phyloP scores from a whole-genome alignment of 2,888 invertebrate species.

The Psococerastis gibbosa region DNA sequence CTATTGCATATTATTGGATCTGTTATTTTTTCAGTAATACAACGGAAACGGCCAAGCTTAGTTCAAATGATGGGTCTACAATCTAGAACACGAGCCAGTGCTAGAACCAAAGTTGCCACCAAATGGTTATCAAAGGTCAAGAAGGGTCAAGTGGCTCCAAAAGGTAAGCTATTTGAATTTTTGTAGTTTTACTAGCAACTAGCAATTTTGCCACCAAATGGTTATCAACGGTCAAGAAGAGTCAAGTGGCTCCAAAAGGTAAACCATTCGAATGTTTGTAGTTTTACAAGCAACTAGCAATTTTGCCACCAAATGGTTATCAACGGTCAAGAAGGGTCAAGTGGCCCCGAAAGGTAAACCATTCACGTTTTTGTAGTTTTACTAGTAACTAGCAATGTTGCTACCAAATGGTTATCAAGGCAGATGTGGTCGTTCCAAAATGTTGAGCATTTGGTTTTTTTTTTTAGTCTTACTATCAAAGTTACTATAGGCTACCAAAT shows the following conservation, averaged over 20 bases:
- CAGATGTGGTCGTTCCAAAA: too few relatives aligned
- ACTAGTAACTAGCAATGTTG: too few relatives aligned
- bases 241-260: constrained; percentile 62
- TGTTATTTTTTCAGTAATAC: constrained; percentile 21
- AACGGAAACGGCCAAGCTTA: constrained; percentile 56
- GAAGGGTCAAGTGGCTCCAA: constrained; percentile 63
- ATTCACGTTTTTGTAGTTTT: too few relatives aligned
- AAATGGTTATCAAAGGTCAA: constrained; percentile 80
- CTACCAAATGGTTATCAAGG: too few relatives aligned
- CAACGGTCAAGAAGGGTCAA: constrained; percentile 71
- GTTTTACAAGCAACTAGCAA: constrained; percentile 71
- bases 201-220: constrained; percentile 78
- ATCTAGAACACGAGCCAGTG: constrained; percentile 48
- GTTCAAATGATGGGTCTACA: constrained; percentile 65
- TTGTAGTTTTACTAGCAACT: constrained; percentile 35
- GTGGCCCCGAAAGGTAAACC: constrained; percentile 57
- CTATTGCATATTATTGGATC: constrained; percentile 9
- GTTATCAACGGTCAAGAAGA: constrained; percentile 72
- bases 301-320: constrained; percentile 75
- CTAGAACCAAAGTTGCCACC: constrained; percentile 68
- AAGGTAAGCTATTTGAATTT: constrained; percentile 32
- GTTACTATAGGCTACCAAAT: too few relatives aligned
- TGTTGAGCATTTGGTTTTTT: too few relatives aligned
- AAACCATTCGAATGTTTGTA: too few relatives aligned
- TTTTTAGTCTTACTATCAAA: too few relatives aligned